Evolutionary conservation across 2,797 vertebrate genomes (phyloP), one percentile per base, ranked within the genome.

Genomic region (Galago senegalensis): DNA sequence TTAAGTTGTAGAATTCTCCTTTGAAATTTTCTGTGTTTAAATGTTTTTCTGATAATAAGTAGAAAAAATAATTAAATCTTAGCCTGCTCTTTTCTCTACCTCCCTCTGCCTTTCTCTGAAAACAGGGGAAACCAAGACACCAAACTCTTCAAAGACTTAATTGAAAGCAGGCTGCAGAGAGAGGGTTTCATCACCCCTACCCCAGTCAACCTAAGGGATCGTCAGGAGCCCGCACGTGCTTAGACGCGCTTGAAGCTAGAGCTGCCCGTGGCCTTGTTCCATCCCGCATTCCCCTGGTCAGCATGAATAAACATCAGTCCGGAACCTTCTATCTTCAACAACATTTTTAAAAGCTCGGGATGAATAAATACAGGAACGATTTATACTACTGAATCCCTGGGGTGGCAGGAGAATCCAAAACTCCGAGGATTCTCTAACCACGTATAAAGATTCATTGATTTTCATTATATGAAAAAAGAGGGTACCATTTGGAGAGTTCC

Each of bases 1-100:
- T 83, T 97, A 89, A 77, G 23, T 83, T 60, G 92, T 49, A 60
- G 67, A 87, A 89, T 79, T 37, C 61, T 40, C 21, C 27, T 95
- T 87, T 82, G 63, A 75, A 37, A 34, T 40, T 56, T 63, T 63
- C 4, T 80, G 40, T 46, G 40, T 67, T 65, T 85, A 63, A 87
- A 77, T 0, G 25, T 90, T 94, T 89, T 94, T n/a, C 72, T 81
- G 89, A 53, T 46, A 73, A 75, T 0, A 80, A 43, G 17, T 34
- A 40, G 11, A 23, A 69, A 88, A 67, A 82, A 89, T 65, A 65
- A 37, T 31, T 16, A 53, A 80, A 75, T 69, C 37, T 79, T 31
- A 77, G 27, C 2, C 2, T 23, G 17, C 8, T 67, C 20, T 21
- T 61, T 73, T 82, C 73, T 82, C 31, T 72, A 2, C 3, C 4